A percentile compares a stretch with the other conserved stretches of the same genome.
Conservation (phyloP, 1,140 invertebrate genomes). For the Nymphalis io region DNA sequence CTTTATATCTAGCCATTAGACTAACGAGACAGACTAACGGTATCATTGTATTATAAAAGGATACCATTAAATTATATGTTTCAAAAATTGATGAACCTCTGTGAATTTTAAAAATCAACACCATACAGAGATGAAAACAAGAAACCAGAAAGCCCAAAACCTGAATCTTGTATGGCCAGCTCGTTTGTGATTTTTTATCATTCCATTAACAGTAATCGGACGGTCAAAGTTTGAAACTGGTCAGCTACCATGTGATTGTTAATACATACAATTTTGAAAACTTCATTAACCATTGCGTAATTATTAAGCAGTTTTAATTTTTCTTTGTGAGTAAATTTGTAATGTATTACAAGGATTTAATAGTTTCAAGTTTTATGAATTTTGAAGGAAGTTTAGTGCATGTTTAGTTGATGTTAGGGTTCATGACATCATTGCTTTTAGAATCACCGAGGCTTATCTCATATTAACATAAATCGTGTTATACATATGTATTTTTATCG, state of each 20-base stretch:
- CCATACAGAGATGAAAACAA: neutral
- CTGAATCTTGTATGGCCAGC: constrained; percentile 14
- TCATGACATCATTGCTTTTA: constrained; percentile 35
- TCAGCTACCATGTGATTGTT: neutral
- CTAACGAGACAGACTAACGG: too few species aligned
- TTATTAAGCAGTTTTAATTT: neutral
- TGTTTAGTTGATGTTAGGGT: constrained; percentile 6
- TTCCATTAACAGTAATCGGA: constrained; percentile 23
- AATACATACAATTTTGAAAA: neutral
- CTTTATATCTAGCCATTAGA: too few species aligned
- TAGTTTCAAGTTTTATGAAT: neutral
- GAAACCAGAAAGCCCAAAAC: constrained; percentile 6
- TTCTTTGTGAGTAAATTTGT: neutral
- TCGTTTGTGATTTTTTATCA: constrained; percentile 13
- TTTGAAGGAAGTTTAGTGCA: constrained; percentile 1
- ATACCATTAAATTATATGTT: too few species aligned
- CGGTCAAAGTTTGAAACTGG: constrained; percentile 18
- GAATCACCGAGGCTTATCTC: constrained; percentile 24
- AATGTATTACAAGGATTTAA: constrained; percentile 7
- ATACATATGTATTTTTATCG: constrained; percentile 7
- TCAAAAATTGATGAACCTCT: too few species aligned
- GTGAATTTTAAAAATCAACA: neutral
- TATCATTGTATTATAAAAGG: too few species aligned
- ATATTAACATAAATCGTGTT: constrained; percentile 17
- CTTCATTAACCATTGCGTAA: neutral